A percentile compares a stretch with the other conserved stretches of the same genome.
Conservation (phyloP, 2,113 vertebrate genomes). For the Scomber scombrus region DNA sequence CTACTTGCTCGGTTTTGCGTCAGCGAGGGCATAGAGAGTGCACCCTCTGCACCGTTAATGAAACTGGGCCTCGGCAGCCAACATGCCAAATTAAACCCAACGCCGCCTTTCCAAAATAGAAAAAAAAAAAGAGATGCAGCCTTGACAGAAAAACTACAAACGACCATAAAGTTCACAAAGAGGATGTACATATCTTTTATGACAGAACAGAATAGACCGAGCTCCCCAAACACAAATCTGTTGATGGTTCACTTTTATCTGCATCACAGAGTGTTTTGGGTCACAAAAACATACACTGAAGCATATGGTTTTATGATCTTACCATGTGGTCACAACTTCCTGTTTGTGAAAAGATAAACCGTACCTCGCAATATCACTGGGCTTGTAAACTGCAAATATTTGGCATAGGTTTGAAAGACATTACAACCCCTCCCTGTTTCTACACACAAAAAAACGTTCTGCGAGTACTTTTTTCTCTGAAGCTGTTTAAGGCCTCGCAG, state of each 20-base stretch:
- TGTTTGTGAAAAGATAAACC: slow-evolving; percentile 52
- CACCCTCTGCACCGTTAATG: slow-evolving; percentile 68
- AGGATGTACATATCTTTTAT: slow-evolving; percentile 55
- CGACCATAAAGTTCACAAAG: slow-evolving; percentile 35
- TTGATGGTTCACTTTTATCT: slow-evolving; percentile 43
- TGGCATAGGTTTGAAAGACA: slow-evolving; percentile 53
- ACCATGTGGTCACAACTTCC: slow-evolving; percentile 33
- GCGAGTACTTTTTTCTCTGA: slow-evolving; percentile 44
- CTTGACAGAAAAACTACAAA: slow-evolving; percentile 69
- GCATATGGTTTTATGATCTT: slow-evolving; percentile 15
- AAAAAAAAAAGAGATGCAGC: slow-evolving; percentile 43
- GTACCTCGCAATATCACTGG: slow-evolving; percentile 32
- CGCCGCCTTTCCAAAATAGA: slow-evolving; percentile 48
- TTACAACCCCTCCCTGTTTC: slow-evolving; percentile 19
- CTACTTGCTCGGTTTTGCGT: slow-evolving; percentile 73
- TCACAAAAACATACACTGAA: slow-evolving; percentile 24
- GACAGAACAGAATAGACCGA: slow-evolving; percentile 20
- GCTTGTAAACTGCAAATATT: slow-evolving; percentile 55
- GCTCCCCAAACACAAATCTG: slow-evolving; percentile 17
- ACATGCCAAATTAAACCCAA: slow-evolving; percentile 51
- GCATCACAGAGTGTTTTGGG: slow-evolving; percentile 48
- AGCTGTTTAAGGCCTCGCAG: slow-evolving; percentile 58
- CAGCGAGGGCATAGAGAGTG: slow-evolving; percentile 75
- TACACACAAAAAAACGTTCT: slow-evolving; percentile 12
- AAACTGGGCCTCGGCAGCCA: slow-evolving; percentile 57